Conservation (phyloP, 1,140 invertebrate species). For the Linepithema humile region DNA sequence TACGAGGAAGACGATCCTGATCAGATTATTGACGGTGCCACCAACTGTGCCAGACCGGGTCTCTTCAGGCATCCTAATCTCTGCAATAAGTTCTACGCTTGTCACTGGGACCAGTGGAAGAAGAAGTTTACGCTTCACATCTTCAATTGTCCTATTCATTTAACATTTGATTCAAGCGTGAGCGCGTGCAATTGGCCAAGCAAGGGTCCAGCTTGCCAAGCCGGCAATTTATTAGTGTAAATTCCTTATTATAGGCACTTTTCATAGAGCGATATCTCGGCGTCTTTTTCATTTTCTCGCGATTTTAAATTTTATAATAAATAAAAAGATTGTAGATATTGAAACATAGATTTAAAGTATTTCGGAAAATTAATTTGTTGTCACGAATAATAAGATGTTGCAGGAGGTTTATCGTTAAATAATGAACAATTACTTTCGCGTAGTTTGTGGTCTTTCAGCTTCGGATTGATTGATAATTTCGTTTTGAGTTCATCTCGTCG, state of each 20-base stretch:
- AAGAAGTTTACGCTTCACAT: constrained; percentile 91
- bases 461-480: constrained; percentile 22
- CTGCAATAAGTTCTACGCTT: constrained; percentile 94
- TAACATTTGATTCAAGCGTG: constrained; percentile 90
- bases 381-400: constrained; percentile 11
- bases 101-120: constrained; percentile 92
- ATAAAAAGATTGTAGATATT: neutral
- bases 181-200: constrained; percentile 94
- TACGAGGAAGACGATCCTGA: constrained; percentile 69
- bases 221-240: constrained; percentile 88
- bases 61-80: constrained; percentile 92
- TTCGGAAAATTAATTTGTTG: neutral
- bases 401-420: neutral
- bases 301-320: neutral
- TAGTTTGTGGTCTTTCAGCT: neutral
- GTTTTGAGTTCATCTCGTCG: constrained; percentile 7
- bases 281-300: neutral
- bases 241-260: constrained; percentile 23
- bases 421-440: constrained; percentile 25
- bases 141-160: constrained; percentile 92
- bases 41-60: constrained; percentile 91
- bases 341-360: too few relatives aligned
- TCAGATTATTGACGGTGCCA: constrained; percentile 86
- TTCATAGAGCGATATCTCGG: neutral
- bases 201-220: constrained; percentile 91